These are phyloP conservation scores for Helicoverpa armigera DNA, from an alignment of 1,140 invertebrate species.

Conservation along the genomic window DNA sequence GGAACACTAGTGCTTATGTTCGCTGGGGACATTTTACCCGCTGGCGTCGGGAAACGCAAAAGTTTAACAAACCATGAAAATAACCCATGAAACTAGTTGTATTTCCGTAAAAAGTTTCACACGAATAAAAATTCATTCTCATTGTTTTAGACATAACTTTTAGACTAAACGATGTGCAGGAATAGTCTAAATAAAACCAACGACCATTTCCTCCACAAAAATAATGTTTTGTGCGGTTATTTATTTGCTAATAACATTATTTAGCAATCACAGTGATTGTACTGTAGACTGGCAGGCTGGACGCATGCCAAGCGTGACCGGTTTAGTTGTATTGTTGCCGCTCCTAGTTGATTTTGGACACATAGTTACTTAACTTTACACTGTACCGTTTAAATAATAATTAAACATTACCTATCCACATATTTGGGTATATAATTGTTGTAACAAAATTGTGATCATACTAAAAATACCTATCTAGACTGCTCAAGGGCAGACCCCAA, in stretches of 20 bases:
- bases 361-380: background rate
- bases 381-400: background rate
- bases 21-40: conserved; percentile 16
- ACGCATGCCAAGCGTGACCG: conserved; percentile 10
- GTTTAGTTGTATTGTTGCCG: background rate
- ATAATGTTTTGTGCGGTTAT: conserved; percentile 7
- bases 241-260: conserved; percentile 24
- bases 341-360: conserved; percentile 19
- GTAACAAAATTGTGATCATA: conserved; percentile 9
- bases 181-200: background rate
- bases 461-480: background rate
- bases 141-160: background rate
- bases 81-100: conserved; percentile 22
- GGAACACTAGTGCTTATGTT: background rate
- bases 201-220: background rate
- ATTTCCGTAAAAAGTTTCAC: conserved; percentile 11
- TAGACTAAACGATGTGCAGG: background rate
- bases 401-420: too few species aligned
- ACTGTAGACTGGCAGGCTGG: background rate
- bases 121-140: background rate
- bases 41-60: conserved; percentile 26
- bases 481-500: background rate
- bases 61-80: conserved; percentile 35
- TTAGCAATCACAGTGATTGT: conserved; percentile 16
- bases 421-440: background rate